Conservation (phyloP, 2,113 vertebrate genomes). For the Burhinus oedicnemus region DNA sequence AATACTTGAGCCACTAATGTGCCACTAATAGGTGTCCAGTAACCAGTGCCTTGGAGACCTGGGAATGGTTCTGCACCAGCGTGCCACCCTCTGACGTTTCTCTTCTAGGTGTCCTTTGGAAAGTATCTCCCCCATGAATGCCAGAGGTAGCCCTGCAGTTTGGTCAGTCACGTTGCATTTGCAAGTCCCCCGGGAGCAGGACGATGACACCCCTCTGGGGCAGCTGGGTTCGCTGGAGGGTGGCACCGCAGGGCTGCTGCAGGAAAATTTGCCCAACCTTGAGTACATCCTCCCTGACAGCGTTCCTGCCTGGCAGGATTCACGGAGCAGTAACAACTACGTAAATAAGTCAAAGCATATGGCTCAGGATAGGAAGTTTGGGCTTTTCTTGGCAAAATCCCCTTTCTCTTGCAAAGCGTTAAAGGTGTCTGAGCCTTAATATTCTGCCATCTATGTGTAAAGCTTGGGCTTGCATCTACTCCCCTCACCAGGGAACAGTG, state of each 20-base stretch:
- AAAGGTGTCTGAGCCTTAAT: background rate
- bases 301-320: background rate
- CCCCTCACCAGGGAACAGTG: background rate
- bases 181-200: background rate
- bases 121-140: background rate
- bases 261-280: background rate
- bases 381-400: constrained; percentile 25
- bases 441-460: background rate
- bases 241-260: background rate
- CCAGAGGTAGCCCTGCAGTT: background rate
- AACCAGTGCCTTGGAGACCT: background rate
- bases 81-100: background rate
- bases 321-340: background rate
- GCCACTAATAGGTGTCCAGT: background rate
- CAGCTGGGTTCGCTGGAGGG: background rate
- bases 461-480: background rate
- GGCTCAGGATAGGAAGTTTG: constrained; percentile 25
- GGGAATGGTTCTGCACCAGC: background rate
- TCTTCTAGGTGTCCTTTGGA: background rate
- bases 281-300: background rate
- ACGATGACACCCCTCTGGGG: background rate
- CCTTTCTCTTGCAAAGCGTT: background rate
- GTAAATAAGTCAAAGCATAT: constrained; percentile 27
- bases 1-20: fast-evolving
- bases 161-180: background rate